Evolutionary conservation across 2,797 vertebrate genomes (phyloP).

Genomic region (Australoheros facetus): DNA sequence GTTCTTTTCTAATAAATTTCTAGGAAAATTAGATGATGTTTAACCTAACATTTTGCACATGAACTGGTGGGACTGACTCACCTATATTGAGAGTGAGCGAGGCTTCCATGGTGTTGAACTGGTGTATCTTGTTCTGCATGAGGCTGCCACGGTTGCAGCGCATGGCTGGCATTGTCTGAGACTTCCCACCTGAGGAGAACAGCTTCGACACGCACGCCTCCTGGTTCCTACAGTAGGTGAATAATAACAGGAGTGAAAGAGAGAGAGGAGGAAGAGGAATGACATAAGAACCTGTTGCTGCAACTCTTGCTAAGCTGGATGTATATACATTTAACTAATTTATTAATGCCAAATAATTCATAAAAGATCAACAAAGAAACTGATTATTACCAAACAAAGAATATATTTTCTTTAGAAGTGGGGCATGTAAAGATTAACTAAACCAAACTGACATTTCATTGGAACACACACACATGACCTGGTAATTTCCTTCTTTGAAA

Average conservation of each 20-base stretch:
- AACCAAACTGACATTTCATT: background rate
- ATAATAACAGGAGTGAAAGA: slow-evolving; percentile 13
- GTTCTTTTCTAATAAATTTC: background rate
- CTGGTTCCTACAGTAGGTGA: slow-evolving; percentile 77
- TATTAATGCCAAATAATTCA: background rate
- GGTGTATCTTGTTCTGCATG: slow-evolving; percentile 89
- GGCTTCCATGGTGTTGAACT: slow-evolving; percentile 91
- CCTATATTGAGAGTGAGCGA: slow-evolving; percentile 94
- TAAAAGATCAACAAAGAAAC: background rate
- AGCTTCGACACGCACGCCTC: slow-evolving; percentile 88
- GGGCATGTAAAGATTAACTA: no score
- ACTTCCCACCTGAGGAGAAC: slow-evolving; percentile 87
- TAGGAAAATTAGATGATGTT: background rate
- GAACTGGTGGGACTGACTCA: slow-evolving; percentile 52
- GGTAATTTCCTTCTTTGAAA: background rate
- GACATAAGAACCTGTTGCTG: background rate
- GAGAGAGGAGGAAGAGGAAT: background rate
- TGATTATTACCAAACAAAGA: background rate
- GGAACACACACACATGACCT: background rate
- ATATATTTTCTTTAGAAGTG: no score
- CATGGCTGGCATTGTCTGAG: slow-evolving; percentile 94
- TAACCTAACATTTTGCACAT: background rate
- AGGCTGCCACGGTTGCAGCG: slow-evolving; percentile 86
- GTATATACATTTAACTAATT: background rate
- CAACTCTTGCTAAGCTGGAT: background rate